Conservation (phyloP, 2,888 invertebrate species). For the Arrhopalites spinosus region DNA sequence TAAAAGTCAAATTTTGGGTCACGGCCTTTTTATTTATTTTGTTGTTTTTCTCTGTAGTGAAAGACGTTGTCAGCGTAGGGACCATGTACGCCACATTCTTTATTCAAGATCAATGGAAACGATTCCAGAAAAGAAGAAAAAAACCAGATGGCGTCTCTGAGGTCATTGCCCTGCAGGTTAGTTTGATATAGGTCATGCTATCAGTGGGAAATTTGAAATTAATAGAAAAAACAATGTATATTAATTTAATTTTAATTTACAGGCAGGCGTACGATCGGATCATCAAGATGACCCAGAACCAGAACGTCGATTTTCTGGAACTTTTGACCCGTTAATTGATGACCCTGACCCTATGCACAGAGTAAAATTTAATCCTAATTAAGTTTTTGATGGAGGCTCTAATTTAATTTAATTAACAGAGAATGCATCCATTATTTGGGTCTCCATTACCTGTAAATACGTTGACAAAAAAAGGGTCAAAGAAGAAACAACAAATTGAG, state of each 20-base stretch:
- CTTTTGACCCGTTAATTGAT: constrained; percentile 87
- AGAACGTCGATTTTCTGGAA: constrained; percentile 98
- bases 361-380: constrained; percentile 66
- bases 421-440: no score
- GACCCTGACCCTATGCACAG: constrained; percentile 96
- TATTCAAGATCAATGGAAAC: constrained; percentile 52
- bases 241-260: constrained; percentile 70
- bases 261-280: not conserved
- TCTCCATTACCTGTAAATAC: no score
- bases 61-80: constrained; percentile 54
- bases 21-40: not conserved
- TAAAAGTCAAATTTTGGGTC: not conserved
- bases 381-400: no score
- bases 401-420: no score
- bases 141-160: constrained; percentile 45
- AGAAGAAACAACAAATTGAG: no score
- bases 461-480: no score
- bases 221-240: constrained; percentile 66
- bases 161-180: not conserved
- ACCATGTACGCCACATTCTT: constrained; percentile 53
- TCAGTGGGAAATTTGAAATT: constrained; percentile 60
- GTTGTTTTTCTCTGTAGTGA: constrained; percentile 38
- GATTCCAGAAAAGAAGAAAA: constrained; percentile 65
- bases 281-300: constrained; percentile 99
- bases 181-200: no score